A percentile compares a stretch with the other conserved stretches of the same genome.
Conservation (phyloP, 2,113 vertebrate species). For the Nibea albiflora region DNA sequence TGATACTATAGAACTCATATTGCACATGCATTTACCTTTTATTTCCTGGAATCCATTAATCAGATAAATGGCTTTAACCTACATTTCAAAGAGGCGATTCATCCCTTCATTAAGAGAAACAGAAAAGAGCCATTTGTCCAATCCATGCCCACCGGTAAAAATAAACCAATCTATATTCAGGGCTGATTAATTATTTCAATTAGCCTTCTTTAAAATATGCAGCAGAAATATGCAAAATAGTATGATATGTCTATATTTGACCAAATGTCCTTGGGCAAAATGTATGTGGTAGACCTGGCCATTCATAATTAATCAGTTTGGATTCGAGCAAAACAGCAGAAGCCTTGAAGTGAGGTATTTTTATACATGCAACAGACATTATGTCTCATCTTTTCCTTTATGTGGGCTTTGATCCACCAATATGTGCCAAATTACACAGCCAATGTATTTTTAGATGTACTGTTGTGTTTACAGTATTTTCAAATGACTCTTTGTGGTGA, state of each 20-base stretch:
- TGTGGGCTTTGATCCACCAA: constrained; percentile 37
- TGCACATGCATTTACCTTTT: constrained; percentile 39
- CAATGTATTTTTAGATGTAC: constrained; percentile 47
- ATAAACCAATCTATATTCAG: constrained; percentile 68
- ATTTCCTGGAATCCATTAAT: constrained; percentile 52
- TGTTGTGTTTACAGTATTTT: constrained; percentile 22
- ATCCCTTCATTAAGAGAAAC: constrained; percentile 66
- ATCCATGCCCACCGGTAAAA: constrained; percentile 66
- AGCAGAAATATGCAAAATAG: constrained; percentile 8
- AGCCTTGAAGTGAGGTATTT: constrained; percentile 20
- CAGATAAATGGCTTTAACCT: constrained; percentile 65
- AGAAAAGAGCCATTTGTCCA: constrained; percentile 62
- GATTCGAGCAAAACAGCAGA: constrained; percentile 15
- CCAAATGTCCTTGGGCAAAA: constrained; percentile 9
- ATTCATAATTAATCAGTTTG: constrained; percentile 23
- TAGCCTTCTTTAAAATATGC: constrained; percentile 48
- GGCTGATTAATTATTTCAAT: constrained; percentile 56
- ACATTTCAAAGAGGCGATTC: constrained; percentile 72
- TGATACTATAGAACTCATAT: not conserved
- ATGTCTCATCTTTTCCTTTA: constrained; percentile 9
- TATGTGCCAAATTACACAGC: constrained; percentile 47
- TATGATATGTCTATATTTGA: constrained; percentile 20
- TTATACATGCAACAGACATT: constrained; percentile 5
- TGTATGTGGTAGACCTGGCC: not conserved
- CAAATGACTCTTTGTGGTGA: constrained; percentile 32